A percentile compares a stretch with the other conserved stretches of the same genome.
phyloP scores from a whole-genome alignment of 2,113 vertebrate species.

The Pholis gunnellus region DNA sequence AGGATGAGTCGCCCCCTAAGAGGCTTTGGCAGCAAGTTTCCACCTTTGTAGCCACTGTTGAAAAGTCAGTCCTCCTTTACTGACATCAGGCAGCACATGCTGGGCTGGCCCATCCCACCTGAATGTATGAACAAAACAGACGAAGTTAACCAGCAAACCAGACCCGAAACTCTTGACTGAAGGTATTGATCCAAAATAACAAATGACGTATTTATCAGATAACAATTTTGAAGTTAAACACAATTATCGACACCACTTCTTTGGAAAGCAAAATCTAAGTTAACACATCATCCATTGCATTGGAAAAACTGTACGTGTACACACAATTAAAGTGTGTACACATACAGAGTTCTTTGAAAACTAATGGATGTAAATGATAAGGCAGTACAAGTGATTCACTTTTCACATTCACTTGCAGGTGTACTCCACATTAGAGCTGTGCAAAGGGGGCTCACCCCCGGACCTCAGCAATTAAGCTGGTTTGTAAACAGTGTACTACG shows the following conservation, averaged over 20 bases:
- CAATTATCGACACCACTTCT: neutral
- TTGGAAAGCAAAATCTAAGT: neutral
- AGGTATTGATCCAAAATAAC: neutral
- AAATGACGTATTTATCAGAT: neutral
- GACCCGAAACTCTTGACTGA: neutral
- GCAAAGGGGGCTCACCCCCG: neutral
- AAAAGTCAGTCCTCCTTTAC: slow-evolving; percentile 78
- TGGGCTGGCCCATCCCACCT: slow-evolving; percentile 89
- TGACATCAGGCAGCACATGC: slow-evolving; percentile 77
- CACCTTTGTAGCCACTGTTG: slow-evolving; percentile 86
- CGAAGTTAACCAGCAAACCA: slow-evolving; percentile 13
- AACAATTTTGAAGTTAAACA: neutral
- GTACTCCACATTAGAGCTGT: neutral
- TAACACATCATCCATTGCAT: neutral
- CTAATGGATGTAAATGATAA: neutral
- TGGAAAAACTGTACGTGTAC: neutral
- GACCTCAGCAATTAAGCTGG: neutral
- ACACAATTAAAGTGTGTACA: too few species aligned
- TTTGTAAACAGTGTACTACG: neutral
- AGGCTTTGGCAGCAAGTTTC: slow-evolving; percentile 79
- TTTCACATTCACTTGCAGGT: neutral
- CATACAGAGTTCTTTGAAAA: neutral
- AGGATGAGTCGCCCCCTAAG: neutral
- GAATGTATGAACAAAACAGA: slow-evolving; percentile 24
- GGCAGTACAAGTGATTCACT: neutral